Base-by-base conservation (phyloP, 2,888 invertebrate species). In the Melanostoma scalare region DNA sequence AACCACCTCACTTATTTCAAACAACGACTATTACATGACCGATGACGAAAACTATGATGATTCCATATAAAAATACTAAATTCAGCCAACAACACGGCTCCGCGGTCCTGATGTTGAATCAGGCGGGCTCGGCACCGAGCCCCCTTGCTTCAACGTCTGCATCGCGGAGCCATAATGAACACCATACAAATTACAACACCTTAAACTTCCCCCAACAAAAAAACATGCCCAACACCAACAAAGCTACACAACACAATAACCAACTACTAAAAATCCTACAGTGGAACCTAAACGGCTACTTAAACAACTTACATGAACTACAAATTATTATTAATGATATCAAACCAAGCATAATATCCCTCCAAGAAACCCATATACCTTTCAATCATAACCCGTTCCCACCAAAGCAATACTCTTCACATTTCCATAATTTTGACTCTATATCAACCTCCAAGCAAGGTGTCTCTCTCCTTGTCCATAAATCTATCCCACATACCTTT, bases 371-470 rank as follows among this genome's bases (percentile, higher is more conserved):
- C 31, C 1, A 55, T 50, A 1, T 40, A 67, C 44, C 30, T 75
- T 58, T 42, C 8, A 48, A 33, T 48, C 63, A 20, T 75, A 20
- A 20, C 20, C 20, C 20, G 20, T 20, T 20, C 20, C 20, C 20
- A 0, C 20, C 20, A 20, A 20, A 20, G 20, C 20, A 20, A 20
- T 20, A 20, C 20, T 20, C 0, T 20, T 20, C 20, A 20, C 20
- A 72, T 56, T 81, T 75, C 10, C 55, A 74, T 40, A 78, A 77
- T 33, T 20, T 69, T 4, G 40, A 52, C 36, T 33, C 58, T 3
- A 80, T 68, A 50, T 55, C 8, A 10, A 38, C 53, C 36, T 68
- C 79, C 6, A 80, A 77, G 46, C 82, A 84, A 63, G 82, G 84
- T 6, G 69, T 79, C 48, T 71, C 46, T n/a, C n/a, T n/a, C 35